Evolutionary conservation across 2,113 vertebrate genomes (phyloP).

Genomic region (Embiotoca jacksoni): DNA sequence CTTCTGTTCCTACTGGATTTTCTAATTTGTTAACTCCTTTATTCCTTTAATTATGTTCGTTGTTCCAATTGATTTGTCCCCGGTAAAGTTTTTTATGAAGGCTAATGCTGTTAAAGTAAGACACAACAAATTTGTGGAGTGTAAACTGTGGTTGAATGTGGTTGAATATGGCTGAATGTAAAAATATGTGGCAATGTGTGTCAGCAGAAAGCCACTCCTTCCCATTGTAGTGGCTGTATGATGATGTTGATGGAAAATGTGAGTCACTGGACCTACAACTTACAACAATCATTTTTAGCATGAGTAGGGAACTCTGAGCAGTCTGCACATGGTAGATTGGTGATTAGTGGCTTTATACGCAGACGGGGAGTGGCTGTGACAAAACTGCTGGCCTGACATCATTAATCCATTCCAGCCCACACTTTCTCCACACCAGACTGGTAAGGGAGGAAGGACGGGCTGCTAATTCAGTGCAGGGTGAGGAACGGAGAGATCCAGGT

Average conservation of each 20-base stretch:
- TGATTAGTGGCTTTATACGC: constrained; percentile 72
- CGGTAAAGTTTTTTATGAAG: not conserved
- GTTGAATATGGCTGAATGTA: constrained; percentile 26
- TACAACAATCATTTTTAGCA: constrained; percentile 76
- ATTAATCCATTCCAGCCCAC: constrained; percentile 70
- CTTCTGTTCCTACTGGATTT: too few species aligned
- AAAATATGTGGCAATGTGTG: constrained; percentile 60
- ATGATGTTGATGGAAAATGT: constrained; percentile 74
- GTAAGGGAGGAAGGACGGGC: constrained; percentile 57
- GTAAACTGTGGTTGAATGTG: constrained; percentile 10
- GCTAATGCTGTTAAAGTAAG: not conserved
- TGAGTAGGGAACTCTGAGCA: constrained; percentile 27
- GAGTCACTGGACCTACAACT: constrained; percentile 75
- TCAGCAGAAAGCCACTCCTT: constrained; percentile 69
- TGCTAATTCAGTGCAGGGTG: constrained; percentile 52
- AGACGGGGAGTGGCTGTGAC: constrained; percentile 73
- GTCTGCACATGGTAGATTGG: constrained; percentile 59
- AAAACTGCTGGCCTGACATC: constrained; percentile 66
- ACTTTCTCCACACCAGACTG: constrained; percentile 54
- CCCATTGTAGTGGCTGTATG: constrained; percentile 70
- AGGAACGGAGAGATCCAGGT: constrained; percentile 63
- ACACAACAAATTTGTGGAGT: not conserved
- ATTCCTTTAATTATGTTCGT: not conserved
- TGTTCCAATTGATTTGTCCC: not conserved
- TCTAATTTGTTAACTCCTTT: not conserved